Base-by-base conservation (phyloP, 2,888 invertebrate genomes). In the Pogonocherus hispidulus region DNA sequence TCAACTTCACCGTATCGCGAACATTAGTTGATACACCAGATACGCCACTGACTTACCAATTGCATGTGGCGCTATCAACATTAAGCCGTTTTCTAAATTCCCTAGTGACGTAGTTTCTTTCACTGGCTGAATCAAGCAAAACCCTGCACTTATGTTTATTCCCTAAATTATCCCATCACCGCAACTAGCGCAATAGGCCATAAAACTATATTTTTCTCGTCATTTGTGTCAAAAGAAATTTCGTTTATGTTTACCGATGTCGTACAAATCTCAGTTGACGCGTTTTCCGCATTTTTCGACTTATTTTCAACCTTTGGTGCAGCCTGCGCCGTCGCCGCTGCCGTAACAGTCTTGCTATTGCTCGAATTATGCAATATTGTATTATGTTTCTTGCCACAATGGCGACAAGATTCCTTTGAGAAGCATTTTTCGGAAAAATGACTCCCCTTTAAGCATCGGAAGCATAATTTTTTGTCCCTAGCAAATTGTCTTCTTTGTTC, bases 341-440 rank as follows among this genome's bases (percentile, higher is more conserved):
- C 3, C 16, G 11, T 9, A 22, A 3, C 6, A 1, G 54, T 8
- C 35, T 35, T 18, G 1, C 35, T 18, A 35, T 9, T 14, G 1
- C 2, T 14, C 3, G 18, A 9, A 16, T 6, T 3, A n/a, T 54
- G 35, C 11, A 54, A 18, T 1, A 54, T 2, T 11, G 18, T 3
- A 19, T 54, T 32, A 32, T 52, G 52, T 3, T 52, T 52, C 27
- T 32, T 27, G 11, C n/a, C 19, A 11, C 52, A 52, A 1, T 19
- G 9, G 3, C 32, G 3, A 18, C 54, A 54, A 32, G 19, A n/a
- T 35, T 54, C 54, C 11, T 35, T 18, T 9, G 35, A 51, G 2
- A 51, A 19, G 14, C 51, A 51, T 51, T 51, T 51, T n/a, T 51
- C 51, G 6, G 51, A 20, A 23, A 51, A 23, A 27, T 51, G 51